A percentile compares a stretch with the other conserved stretches of the same genome.
phyloP scores from a whole-genome alignment of 2,888 invertebrate species.

The Protonemura montana region DNA sequence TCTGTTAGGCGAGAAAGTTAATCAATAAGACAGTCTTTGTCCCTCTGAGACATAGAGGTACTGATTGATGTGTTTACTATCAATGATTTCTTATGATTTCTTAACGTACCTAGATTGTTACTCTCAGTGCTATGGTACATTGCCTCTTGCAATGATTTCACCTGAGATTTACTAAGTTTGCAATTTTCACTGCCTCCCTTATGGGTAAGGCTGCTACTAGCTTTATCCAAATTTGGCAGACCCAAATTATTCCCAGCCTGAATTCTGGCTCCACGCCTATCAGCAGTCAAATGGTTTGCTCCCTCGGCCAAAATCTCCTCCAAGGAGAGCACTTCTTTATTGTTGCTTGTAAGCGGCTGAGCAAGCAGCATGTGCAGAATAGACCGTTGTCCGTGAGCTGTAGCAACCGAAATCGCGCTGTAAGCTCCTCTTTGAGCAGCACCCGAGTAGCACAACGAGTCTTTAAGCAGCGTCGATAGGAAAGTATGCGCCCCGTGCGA shows the following conservation, averaged over 20 bases:
- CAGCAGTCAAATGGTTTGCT: constrained; percentile 55
- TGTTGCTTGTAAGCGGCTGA: constrained; percentile 72
- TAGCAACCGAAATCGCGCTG: constrained; percentile 87
- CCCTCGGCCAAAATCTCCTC: constrained; percentile 93
- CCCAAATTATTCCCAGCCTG: constrained; percentile 51
- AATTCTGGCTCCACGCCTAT: constrained; percentile 53
- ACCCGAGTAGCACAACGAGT: constrained; percentile 84
- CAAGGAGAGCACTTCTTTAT: constrained; percentile 79
- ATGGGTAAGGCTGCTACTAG: constrained; percentile 53
- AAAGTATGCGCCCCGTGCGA: constrained; percentile 90
- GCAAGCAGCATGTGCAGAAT: constrained; percentile 80
- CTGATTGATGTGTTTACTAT: neutral
- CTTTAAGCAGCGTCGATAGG: constrained; percentile 82
- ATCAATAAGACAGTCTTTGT: neutral
- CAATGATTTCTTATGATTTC: neutral
- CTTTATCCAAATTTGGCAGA: constrained; percentile 30
- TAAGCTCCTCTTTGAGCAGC: constrained; percentile 88
- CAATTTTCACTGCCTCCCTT: constrained; percentile 56
- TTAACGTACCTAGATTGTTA: constrained; percentile 76
- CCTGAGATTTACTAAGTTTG: constrained; percentile 79
- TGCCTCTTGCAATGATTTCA: constrained; percentile 87
- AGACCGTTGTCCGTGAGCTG: constrained; percentile 84
- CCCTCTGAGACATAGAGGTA: neutral
- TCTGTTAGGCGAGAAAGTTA: constrained; percentile 63
- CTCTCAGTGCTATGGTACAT: constrained; percentile 95